These are phyloP conservation scores for Chinchilla lanigera DNA, from an alignment of 2,113 vertebrate genomes.

Conservation along the genomic window DNA sequence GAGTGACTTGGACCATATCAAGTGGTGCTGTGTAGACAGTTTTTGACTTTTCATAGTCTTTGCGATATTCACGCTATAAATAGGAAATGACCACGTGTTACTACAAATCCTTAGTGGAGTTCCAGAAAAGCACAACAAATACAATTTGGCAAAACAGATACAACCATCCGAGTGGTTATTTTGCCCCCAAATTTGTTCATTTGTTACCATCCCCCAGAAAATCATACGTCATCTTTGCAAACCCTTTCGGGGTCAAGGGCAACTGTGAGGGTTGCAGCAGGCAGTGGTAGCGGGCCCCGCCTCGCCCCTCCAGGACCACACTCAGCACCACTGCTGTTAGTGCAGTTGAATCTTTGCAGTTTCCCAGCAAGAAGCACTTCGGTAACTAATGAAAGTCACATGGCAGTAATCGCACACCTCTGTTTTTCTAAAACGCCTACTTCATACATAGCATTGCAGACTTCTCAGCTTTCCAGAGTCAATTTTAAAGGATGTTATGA, in stretches of 20 bases:
- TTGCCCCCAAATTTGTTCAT: neutral
- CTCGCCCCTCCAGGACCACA: neutral
- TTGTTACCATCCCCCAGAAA: neutral
- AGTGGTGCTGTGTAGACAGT: conserved; percentile 92
- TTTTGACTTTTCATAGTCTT: conserved; percentile 94
- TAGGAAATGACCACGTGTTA: conserved; percentile 39
- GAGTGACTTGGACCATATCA: conserved; percentile 93
- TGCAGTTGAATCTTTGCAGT: neutral
- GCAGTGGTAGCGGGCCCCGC: neutral
- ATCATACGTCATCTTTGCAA: neutral
- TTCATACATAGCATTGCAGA: neutral
- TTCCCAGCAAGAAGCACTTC: conserved; percentile 37
- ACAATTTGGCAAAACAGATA: neutral
- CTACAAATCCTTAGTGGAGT: neutral
- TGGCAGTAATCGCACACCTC: neutral
- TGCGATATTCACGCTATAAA: conserved; percentile 93
- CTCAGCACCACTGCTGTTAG: neutral
- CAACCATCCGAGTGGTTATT: neutral
- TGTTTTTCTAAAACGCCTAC: conserved; percentile 17
- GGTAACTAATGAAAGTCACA: neutral
- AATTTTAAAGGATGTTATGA: conserved; percentile 39
- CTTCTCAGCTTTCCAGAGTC: neutral
- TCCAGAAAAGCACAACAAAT: conserved; percentile 19
- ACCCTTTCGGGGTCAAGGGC: neutral
- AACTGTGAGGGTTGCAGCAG: neutral